Evolutionary conservation across 2,113 vertebrate genomes (phyloP).

Genomic region (Microtus richardsoni): DNA sequence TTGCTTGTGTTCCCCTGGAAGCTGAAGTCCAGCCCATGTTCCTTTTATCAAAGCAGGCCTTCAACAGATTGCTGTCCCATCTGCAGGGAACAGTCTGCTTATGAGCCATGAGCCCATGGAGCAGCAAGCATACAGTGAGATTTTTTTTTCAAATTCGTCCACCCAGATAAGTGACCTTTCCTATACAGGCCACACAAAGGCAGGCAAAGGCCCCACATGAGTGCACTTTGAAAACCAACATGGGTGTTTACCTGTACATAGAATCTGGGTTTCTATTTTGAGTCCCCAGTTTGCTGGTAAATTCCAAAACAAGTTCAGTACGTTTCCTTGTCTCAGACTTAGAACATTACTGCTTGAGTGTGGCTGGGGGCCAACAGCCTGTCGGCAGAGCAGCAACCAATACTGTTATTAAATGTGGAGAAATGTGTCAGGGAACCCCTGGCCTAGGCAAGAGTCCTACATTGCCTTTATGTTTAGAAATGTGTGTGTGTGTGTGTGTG

Average conservation of each 20-base stretch:
- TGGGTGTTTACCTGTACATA: background rate
- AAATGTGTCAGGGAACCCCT: background rate
- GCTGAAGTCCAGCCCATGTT: background rate
- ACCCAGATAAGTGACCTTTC: background rate
- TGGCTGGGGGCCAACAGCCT: background rate
- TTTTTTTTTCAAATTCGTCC: background rate
- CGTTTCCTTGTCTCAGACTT: constrained; percentile 28
- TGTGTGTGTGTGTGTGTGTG: background rate
- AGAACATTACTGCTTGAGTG: background rate
- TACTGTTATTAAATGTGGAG: background rate
- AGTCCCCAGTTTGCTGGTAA: constrained; percentile 41
- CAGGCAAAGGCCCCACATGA: background rate
- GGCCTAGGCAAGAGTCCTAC: background rate
- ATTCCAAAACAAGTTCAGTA: constrained; percentile 53
- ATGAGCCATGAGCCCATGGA: background rate
- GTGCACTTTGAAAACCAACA: background rate
- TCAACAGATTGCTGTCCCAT: background rate
- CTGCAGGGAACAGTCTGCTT: background rate
- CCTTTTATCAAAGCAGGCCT: background rate
- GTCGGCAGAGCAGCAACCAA: background rate
- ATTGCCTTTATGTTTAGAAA: background rate
- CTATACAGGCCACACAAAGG: background rate
- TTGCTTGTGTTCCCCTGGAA: background rate
- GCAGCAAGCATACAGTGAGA: background rate
- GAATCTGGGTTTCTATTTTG: constrained; percentile 55